These are phyloP conservation scores for Acanthaster planci DNA, from an alignment of 35 echinoderm and acorn worm species.

Conservation along the genomic window DNA sequence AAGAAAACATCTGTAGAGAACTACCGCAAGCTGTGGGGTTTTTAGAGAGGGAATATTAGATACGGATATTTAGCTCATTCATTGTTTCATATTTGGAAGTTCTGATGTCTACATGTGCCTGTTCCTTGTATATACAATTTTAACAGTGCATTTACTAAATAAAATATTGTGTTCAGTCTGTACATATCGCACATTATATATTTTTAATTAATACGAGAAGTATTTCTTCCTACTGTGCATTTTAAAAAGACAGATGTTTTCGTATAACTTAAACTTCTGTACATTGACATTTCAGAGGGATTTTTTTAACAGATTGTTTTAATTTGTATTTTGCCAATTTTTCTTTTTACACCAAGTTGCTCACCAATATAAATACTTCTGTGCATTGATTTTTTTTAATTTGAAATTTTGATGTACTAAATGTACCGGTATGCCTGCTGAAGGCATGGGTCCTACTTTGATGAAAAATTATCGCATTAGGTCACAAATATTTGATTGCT, in stretches of 20 bases:
- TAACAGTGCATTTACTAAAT: background rate
- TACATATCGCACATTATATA: conserved; percentile 30
- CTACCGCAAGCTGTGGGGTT: too few species aligned
- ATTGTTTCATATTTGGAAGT: background rate
- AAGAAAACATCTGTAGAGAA: too few species aligned
- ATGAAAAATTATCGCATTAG: too few species aligned
- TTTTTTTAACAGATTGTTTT: background rate
- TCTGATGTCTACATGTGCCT: background rate
- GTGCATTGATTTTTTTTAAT: too few species aligned
- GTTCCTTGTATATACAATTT: background rate
- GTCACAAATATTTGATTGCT: too few species aligned
- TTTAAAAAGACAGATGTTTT: conserved; percentile 4
- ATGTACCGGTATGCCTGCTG: too few species aligned
- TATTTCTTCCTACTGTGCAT: background rate
- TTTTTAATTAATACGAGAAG: conserved; percentile 7
- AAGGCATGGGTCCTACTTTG: too few species aligned
- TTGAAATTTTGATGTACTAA: too few species aligned
- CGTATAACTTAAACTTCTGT: background rate
- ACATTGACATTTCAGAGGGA: conserved; percentile 7
- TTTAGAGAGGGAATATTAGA: background rate
- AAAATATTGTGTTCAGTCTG: background rate
- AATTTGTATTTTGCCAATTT: too few species aligned
- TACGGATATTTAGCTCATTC: background rate
- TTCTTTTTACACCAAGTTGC: too few species aligned
- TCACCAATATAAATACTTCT: too few species aligned